These are phyloP conservation scores for Scytalopus superciliaris DNA, from an alignment of 2,113 vertebrate genomes.

Conservation along the genomic window DNA sequence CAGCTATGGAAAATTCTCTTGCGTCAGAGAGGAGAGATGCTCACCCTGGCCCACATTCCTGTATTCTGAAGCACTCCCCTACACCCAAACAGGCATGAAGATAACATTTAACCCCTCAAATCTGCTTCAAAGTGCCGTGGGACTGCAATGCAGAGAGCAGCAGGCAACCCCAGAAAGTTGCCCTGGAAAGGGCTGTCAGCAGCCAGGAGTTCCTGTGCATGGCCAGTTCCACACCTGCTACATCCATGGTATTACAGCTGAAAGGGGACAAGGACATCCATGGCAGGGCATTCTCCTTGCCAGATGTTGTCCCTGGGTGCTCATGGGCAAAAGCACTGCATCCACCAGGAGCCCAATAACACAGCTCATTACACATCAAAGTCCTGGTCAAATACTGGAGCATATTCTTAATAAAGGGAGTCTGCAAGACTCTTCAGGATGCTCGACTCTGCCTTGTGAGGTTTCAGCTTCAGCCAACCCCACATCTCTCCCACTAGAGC, in stretches of 20 bases:
- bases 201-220: rapidly evolving
- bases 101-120: neutral
- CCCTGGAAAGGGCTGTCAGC: neutral
- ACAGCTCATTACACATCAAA: neutral
- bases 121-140: neutral
- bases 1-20: neutral
- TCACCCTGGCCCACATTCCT: neutral
- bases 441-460: neutral
- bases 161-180: neutral
- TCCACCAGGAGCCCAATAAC: neutral
- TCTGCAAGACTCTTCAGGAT: neutral
- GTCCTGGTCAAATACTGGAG: neutral
- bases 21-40: neutral
- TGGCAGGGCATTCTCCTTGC: neutral
- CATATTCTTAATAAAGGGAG: neutral
- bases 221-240: neutral
- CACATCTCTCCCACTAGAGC: neutral
- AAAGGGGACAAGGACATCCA: neutral
- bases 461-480: neutral
- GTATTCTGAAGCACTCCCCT: neutral
- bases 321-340: neutral
- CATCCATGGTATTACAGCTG: neutral
- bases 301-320: neutral
- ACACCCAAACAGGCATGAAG: neutral
- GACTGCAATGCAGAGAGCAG: neutral